Evolutionary conservation across 2,888 invertebrate species (phyloP), one percentile per base, ranked within the genome.

Genomic region (Limenitis camilla): DNA sequence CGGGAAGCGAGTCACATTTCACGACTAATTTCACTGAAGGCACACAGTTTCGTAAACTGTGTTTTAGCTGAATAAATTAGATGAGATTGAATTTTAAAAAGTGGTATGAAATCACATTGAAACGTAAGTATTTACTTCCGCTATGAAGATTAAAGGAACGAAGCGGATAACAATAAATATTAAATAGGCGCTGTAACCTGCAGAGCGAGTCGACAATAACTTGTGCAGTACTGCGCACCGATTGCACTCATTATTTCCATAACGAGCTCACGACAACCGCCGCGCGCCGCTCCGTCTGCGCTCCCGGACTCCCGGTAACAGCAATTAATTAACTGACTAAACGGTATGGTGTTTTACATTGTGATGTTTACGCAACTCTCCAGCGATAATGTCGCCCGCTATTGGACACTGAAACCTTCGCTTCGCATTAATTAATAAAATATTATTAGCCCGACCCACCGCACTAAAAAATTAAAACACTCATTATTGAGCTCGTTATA

Each of bases 241-340:
- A 76, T 75, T 74, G 78, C 72, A 75, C 74, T 81, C 78, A 83
- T 86, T 85, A 84, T 81, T 83, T 78, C 73, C 77, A 72, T 82
- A 84, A 85, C 85, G 76, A 84, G 79, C 75, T 73, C 68, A 74
- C 81, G 78, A 77, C 78, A 68, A 69, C 65, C 71, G 68, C 60
- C 65, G 66, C 61, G 56, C 63, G 61, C 54, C 30, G 42, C 42
- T 38, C 52, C 49, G 39, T 61, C 60, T 56, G 67, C 69, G 69
- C 69, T 72, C 71, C 69, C 71, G 61, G 69, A 68, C 67, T 76
- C 76, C 74, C 78, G 75, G 78, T 76, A 76, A 75, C 74, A 70
- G 71, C 78, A 86, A 87, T 86, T 86, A 86, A 86, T 86, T 85
- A 86, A 80, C 81, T 72, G 74, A 77, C 84, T 85, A 86, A 86